These are phyloP conservation scores for Whitmania pigra DNA, from an alignment of 1,140 invertebrate species.

Conservation along the genomic window DNA sequence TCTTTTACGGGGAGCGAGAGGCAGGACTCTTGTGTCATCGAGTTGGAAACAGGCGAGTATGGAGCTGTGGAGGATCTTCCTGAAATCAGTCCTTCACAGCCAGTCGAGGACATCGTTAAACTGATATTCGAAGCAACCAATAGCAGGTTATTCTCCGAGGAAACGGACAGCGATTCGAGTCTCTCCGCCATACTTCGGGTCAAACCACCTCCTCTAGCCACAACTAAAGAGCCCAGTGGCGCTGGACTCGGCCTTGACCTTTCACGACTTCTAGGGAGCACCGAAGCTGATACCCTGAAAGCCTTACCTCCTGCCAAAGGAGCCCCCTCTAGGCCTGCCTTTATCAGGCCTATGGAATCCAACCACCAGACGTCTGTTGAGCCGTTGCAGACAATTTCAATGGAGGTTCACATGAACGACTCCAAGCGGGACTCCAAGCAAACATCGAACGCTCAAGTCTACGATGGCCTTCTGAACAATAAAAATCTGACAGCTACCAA, in stretches of 20 bases:
- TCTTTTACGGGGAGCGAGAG: not conserved
- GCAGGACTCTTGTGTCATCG: not conserved
- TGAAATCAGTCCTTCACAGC: not conserved
- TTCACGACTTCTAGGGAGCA: no score
- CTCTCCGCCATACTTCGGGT: slow-evolving; percentile 8
- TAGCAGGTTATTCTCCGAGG: not conserved
- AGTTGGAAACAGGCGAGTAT: not conserved
- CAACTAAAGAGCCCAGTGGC: not conserved
- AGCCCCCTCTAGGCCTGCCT: no score
- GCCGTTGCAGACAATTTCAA: no score
- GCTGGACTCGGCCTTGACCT: not conserved
- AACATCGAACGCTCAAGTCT: no score
- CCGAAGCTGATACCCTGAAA: no score
- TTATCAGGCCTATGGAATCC: no score
- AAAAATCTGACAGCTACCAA: no score
- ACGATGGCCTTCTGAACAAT: no score
- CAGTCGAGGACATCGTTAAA: not conserved
- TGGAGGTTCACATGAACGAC: no score
- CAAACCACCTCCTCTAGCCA: not conserved
- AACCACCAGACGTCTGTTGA: no score
- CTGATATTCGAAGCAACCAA: slow-evolving; percentile 9
- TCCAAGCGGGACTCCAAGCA: no score
- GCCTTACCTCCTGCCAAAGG: no score
- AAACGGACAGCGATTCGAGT: slow-evolving; percentile 1
- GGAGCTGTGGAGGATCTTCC: not conserved